Conservation (phyloP, 92 coral and sea anemone species). For the Heliopora coerulea region DNA sequence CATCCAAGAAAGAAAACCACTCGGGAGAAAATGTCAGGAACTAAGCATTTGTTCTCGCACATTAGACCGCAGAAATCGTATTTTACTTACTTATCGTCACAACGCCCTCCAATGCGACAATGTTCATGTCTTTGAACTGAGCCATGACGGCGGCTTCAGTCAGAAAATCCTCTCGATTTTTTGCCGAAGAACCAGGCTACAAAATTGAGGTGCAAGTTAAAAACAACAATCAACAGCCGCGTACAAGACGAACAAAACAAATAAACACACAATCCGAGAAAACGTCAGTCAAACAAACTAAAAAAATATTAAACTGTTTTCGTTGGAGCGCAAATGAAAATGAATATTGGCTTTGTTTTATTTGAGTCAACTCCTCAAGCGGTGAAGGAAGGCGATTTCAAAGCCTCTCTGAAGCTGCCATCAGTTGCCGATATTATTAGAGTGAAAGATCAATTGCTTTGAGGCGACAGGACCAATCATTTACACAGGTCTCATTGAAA, state of each 20-base stretch:
- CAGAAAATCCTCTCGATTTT: slow-evolving; percentile 85
- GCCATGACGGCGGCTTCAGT: slow-evolving; percentile 98
- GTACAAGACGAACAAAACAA: neutral
- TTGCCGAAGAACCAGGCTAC: slow-evolving; percentile 72
- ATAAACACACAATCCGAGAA: neutral
- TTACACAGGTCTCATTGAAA: no score
- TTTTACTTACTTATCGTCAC: slow-evolving; percentile 78
- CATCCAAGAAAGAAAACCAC: no score
- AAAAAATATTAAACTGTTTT: no score
- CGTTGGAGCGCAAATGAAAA: neutral
- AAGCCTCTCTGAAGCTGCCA: no score
- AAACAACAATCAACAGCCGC: neutral
- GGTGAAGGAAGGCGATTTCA: no score
- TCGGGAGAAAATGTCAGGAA: neutral
- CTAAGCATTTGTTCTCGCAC: no score
- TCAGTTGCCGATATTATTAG: no score
- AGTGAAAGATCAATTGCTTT: no score
- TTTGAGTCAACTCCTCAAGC: no score
- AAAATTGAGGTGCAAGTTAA: neutral
- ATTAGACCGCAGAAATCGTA: no score
- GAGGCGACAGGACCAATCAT: no score
- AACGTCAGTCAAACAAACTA: neutral
- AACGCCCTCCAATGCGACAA: slow-evolving; percentile 79
- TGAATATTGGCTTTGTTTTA: no score
- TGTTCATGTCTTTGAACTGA: slow-evolving; percentile 86